Conservation (phyloP, 2,797 vertebrate species). For the Sebastes minor region DNA sequence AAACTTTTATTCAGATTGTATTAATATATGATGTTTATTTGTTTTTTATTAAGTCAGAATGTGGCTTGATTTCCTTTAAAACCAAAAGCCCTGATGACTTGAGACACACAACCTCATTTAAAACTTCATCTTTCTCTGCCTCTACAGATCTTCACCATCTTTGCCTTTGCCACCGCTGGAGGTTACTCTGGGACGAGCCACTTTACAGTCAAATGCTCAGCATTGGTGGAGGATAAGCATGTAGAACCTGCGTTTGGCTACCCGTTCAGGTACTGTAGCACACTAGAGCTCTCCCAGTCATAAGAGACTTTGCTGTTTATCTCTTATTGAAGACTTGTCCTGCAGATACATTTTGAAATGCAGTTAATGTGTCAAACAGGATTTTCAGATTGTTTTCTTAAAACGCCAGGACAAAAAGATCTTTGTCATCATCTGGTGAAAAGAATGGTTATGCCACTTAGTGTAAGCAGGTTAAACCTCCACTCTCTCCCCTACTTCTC, state of each 20-base stretch:
- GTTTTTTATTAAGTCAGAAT: neutral
- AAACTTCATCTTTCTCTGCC: neutral
- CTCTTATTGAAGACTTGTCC: neutral
- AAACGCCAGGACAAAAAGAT: too few relatives aligned
- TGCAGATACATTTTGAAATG: neutral
- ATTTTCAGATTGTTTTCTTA: too few relatives aligned
- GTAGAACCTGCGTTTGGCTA: constrained; percentile 82
- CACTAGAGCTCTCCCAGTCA: neutral
- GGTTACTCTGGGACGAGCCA: constrained; percentile 87
- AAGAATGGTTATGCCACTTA: neutral
- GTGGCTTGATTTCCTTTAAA: neutral
- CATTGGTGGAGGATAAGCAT: rapidly evolving
- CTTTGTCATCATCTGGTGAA: neutral
- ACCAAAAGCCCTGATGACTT: neutral
- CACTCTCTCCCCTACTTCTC: neutral
- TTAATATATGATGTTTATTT: neutral
- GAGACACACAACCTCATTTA: neutral
- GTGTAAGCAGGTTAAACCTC: neutral
- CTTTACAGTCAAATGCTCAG: constrained; percentile 71
- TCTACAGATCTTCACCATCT: constrained; percentile 90
- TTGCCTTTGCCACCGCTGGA: constrained; percentile 92
- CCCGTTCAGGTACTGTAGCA: constrained; percentile 90
- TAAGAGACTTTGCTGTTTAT: neutral
- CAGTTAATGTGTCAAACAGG: too few relatives aligned
- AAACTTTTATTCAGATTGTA: neutral